phyloP scores from a whole-genome alignment of 2,888 invertebrate species.

The Cryptocephalus primarius region DNA sequence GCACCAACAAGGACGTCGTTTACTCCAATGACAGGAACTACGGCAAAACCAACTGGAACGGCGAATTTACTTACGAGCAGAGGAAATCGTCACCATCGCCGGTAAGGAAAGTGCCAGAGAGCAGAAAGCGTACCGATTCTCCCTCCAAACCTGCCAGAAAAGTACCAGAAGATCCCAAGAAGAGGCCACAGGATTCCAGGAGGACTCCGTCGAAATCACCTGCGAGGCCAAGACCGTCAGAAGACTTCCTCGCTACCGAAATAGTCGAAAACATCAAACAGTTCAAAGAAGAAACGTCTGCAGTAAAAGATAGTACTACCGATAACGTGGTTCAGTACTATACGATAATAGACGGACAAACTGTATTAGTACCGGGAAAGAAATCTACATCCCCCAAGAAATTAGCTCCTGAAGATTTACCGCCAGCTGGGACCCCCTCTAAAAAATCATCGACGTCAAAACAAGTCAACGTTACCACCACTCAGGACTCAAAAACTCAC shows the following conservation, averaged over 20 bases:
- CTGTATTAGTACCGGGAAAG: neutral
- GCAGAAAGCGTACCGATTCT: neutral
- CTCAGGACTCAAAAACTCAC: constrained; percentile 5
- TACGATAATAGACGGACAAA: neutral
- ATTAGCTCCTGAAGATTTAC: neutral
- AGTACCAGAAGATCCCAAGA: neutral
- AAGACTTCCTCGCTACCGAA: neutral
- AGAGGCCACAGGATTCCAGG: neutral
- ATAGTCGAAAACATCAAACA: constrained; percentile 19
- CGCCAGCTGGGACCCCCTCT: neutral
- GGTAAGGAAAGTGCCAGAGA: constrained; percentile 3
- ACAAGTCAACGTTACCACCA: neutral
- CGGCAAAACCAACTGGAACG: constrained; percentile 37
- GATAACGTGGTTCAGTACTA: neutral
- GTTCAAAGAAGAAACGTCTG: constrained; percentile 5
- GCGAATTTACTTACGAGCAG: constrained; percentile 30
- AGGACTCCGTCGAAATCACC: too few species aligned
- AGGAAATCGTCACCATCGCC: constrained; percentile 2
- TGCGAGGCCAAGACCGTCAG: neutral
- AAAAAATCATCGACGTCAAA: constrained; percentile 1
- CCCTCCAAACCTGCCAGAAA: constrained; percentile 1
- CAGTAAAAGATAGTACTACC: too few species aligned
- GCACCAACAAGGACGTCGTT: constrained; percentile 28
- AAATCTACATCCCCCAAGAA: neutral
- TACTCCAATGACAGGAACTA: constrained; percentile 34